A percentile compares a stretch with the other conserved stretches of the same genome.
Conservation (phyloP, 2,797 vertebrate genomes). For the Chiloscyllium punctatum region DNA sequence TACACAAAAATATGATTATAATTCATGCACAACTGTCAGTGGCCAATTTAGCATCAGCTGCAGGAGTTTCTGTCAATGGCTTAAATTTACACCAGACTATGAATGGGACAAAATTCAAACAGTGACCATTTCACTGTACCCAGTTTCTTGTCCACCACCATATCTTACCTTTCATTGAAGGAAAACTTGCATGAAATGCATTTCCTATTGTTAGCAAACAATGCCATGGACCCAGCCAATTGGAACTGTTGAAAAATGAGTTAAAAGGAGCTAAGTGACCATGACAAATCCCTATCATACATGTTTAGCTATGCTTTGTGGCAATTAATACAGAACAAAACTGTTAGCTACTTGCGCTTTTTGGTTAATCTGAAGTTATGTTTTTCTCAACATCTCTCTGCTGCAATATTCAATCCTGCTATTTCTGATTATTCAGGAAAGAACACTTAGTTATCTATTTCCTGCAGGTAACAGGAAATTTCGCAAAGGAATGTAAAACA, state of each 20-base stretch:
- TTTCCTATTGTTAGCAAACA: not conserved
- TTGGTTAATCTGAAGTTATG: not conserved
- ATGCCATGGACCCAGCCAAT: not conserved
- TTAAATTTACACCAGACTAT: not conserved
- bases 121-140: not conserved
- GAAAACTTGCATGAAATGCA: not conserved
- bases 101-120: not conserved
- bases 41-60: not conserved
- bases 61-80: not conserved
- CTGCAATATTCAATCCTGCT: not conserved
- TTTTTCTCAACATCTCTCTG: not conserved
- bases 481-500: not conserved
- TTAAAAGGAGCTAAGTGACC: not conserved
- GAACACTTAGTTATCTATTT: conserved; percentile 39
- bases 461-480: conserved; percentile 40
- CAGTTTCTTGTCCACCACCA: not conserved
- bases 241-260: not conserved
- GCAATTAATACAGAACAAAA: not conserved
- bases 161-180: not conserved
- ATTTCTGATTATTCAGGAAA: conserved; percentile 38
- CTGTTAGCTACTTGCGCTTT: not conserved
- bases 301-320: not conserved
- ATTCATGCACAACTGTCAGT: not conserved
- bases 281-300: not conserved
- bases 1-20: not conserved